These are phyloP conservation scores for Uloborus diversus DNA, from an alignment of 1,140 invertebrate species.

Conservation along the genomic window DNA sequence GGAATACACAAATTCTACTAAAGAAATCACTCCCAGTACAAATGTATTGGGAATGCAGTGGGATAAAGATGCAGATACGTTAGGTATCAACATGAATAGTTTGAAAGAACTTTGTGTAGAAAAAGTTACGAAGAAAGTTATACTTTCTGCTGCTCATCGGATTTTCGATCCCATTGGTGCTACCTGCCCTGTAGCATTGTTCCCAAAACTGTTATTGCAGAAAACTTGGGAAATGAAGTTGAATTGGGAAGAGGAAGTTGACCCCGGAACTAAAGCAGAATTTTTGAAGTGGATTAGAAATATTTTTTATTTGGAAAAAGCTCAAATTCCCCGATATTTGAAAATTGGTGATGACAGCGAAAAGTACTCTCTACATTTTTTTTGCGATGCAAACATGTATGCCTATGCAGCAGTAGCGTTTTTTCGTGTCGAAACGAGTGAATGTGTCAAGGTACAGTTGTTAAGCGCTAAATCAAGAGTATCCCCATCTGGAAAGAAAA, in stretches of 20 bases:
- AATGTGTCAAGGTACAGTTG: constrained; percentile 39
- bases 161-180: constrained; percentile 51
- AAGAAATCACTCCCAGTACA: not conserved
- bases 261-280: constrained; percentile 5
- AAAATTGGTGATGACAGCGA: not conserved
- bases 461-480: constrained; percentile 39
- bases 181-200: constrained; percentile 15
- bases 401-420: constrained; percentile 1
- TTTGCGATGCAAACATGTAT: constrained; percentile 16
- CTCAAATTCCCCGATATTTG: not conserved
- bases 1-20: not conserved
- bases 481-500: constrained; percentile 15
- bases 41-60: not conserved
- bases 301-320: constrained; percentile 1
- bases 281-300: constrained; percentile 4
- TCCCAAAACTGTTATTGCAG: constrained; percentile 22
- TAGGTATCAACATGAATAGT: not conserved
- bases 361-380: constrained; percentile 13
- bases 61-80: constrained; percentile 18
- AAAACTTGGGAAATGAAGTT: not conserved
- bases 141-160: constrained; percentile 5
- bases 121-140: not conserved
- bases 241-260: not conserved
- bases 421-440: constrained; percentile 15
- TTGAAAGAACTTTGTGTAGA: not conserved